Base-by-base conservation (phyloP, 2,888 invertebrate genomes). In the Athalia rosae region DNA sequence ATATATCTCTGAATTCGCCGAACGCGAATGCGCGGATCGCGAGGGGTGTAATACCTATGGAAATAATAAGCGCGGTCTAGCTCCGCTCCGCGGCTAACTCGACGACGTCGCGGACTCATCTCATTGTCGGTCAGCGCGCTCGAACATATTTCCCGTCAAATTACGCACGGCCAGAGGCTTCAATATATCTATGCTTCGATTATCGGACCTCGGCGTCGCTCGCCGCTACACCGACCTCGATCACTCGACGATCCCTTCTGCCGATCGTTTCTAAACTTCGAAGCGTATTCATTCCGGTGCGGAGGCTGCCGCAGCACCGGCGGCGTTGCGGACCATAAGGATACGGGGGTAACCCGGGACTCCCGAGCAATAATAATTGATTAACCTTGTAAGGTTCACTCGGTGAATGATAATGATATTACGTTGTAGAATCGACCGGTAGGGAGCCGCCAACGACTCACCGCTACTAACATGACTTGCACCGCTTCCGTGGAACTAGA, bases 351-450 rank as follows among this genome's bases (percentile, higher is more conserved):
- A 53, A 53, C 47, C 28, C 15, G 48, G 13, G 53, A 69, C 11
- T 58, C 13, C 58, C 11, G 58, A 56, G 71, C 58, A 58, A 58
- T 85, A 84, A 86, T 87, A 86, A 87, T 87, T 85, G 86, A 85
- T 85, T 85, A 83, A 84, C 81, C 83, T 79, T 77, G 79, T 78
- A 77, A 80, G 82, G 79, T 83, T 80, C 82, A 78, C 82, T 82
- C 80, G 77, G 80, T 80, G 83, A 62, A 62, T 56, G 74, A 74
- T 61, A 62, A 74, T 74, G 59, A 74, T 62, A 74, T 59, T 66
- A 48, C 82, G 81, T 80, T 79, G n/a, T n/a, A 76, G 76, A 41
- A 67, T 77, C 77, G 78, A 82, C 78, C 84, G 71, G 81, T 81
- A 80, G 82, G 84, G 81, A 83, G 82, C 79, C 79, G 79, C 79